Percentiles rank a stretch among this genome's conserved stretches.
Evolutionary conservation across 2,797 vertebrate species (phyloP).

Genomic region (Channa striata): DNA sequence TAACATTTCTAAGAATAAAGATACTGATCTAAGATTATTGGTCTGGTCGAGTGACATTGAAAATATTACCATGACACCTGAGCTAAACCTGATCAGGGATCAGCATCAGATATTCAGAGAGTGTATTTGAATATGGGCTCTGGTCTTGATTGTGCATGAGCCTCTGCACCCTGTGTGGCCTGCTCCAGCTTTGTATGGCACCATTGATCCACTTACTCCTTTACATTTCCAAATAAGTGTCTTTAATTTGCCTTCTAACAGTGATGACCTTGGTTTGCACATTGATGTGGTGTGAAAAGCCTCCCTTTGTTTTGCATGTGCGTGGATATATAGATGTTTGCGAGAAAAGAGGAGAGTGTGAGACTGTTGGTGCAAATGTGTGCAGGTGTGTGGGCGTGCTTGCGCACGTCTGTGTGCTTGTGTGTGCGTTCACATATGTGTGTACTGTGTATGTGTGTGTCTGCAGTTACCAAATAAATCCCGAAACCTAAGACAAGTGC

Average conservation of each 20-base stretch:
- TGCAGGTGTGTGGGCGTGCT: constrained; percentile 14
- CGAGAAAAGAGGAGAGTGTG: constrained; percentile 51
- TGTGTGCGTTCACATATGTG: constrained; percentile 42
- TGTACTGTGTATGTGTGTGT: constrained; percentile 82
- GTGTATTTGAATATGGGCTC: constrained; percentile 69
- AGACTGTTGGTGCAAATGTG: constrained; percentile 14
- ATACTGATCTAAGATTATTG: constrained; percentile 63
- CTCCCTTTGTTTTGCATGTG: constrained; percentile 83
- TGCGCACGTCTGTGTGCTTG: constrained; percentile 27
- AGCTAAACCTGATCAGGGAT: constrained; percentile 70
- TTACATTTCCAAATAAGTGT: constrained; percentile 77
- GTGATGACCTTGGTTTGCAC: constrained; percentile 87
- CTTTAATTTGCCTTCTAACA: constrained; percentile 74
- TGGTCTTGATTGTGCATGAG: constrained; percentile 70
- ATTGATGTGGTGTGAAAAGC: constrained; percentile 82
- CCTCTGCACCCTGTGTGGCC: constrained; percentile 57
- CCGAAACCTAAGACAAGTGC: constrained; percentile 86
- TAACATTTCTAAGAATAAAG: constrained; percentile 69
- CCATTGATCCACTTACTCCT: constrained; percentile 73
- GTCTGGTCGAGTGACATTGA: constrained; percentile 59
- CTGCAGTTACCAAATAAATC: constrained; percentile 81
- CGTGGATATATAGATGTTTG: constrained; percentile 70
- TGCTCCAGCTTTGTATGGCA: constrained; percentile 67
- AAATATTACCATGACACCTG: constrained; percentile 42
- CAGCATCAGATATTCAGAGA: constrained; percentile 65